These are phyloP conservation scores for Cotesia congregata DNA, from an alignment of 2,888 invertebrate species.

Conservation along the genomic window DNA sequence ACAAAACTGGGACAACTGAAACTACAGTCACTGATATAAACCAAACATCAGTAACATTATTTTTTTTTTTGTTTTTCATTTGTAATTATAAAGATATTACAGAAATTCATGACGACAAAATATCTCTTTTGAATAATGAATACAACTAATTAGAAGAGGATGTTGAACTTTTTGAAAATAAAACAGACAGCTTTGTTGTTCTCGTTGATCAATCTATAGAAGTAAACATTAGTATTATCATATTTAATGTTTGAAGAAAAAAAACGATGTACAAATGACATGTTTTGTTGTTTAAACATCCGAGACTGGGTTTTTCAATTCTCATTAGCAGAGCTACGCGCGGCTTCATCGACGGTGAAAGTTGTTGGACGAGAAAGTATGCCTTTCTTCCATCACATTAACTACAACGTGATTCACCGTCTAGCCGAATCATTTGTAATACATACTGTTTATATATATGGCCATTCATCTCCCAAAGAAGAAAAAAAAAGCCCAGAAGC, in stretches of 20 bases:
- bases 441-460: constrained; percentile 36
- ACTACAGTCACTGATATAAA: background rate
- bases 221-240: background rate
- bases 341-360: constrained; percentile 69
- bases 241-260: background rate
- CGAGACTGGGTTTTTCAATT: constrained; percentile 59
- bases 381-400: constrained; percentile 62
- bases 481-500: background rate
- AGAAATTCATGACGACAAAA: background rate
- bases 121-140: background rate
- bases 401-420: constrained; percentile 60
- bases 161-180: background rate
- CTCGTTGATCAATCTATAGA: background rate
- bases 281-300: constrained; percentile 24
- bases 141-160: background rate
- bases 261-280: constrained; percentile 22
- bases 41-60: background rate
- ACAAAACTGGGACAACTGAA: constrained; percentile 9
- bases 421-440: constrained; percentile 52
- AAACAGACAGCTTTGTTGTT: background rate
- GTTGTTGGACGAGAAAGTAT: constrained; percentile 68
- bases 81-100: background rate
- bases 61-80: background rate
- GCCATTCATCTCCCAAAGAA: constrained; percentile 33
- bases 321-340: constrained; percentile 51